Evolutionary conservation across 2,797 vertebrate genomes (phyloP), one percentile per base, ranked within the genome.

Genomic region (Oreortyx pictus): DNA sequence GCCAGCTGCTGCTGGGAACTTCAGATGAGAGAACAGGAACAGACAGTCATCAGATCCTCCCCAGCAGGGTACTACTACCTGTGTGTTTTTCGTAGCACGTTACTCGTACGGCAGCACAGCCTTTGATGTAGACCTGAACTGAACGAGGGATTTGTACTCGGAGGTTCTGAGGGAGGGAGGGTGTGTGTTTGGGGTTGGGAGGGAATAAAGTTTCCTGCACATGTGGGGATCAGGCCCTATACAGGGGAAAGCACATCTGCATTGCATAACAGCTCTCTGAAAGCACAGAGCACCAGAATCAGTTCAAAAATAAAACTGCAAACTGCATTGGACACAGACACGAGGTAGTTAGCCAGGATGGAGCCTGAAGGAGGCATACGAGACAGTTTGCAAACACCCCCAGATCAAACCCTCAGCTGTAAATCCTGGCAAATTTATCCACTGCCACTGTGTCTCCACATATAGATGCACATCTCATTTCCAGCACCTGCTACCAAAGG

Each of bases 251-350:
- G 41, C 49, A 7, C 56, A 50, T 61, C 80, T 25, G 50, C 57
- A 24, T 50, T 65, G 6, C 64, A 2, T 1, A 54, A 82, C 87
- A 80, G 75, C 82, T 71, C 44, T 87, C 59, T 25, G 76, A 35
- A 62, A 87, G 74, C 61, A 59, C 61, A 54, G 72, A 52, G 25
- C 3, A 0, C 68, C 37, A 54, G 57, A 77, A 82, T 57, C 37
- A 4, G 16, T 18, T 72, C 7, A 39, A 43, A 87, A 83, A 82
- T 65, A 57, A 67, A 78, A 33, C 57, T 81, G 91, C 0, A 7
- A 89, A 92, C 90, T 68, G 62, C 87, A 86, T 29, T 88, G 87
- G 91, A 68, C 76, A 85, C 41, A 49, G 90, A 57, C 68, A 54
- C 43, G 50, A 81, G 46, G 46, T 8, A 59, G 93, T 91, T 85